Base-by-base conservation (phyloP, 2,797 vertebrate genomes). In the Tympanoctomys barrerae region DNA sequence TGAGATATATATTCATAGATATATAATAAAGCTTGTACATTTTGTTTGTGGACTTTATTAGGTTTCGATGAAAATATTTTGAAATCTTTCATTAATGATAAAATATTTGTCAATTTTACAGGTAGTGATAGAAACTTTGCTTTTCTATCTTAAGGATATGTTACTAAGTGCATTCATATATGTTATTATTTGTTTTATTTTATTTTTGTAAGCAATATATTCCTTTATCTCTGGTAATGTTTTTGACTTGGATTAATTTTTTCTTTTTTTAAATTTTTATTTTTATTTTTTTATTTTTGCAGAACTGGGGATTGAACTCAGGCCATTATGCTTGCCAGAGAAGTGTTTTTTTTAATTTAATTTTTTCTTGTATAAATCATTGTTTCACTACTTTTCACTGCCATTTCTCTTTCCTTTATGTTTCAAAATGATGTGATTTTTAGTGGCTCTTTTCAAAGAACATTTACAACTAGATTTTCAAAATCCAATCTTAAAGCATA, bases 361-460 rank as follows among this genome's bases (percentile, higher is more conserved):
- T 95, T 91, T 94, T 92, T 97, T 52, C 16, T n/a, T 4, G 11
- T 12, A 36, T 91, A 4, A 83, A 84, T 89, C 66, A 85, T 73
- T 75, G 19, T 22, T 36, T 95, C 26, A 71, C 78, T 91, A n/a
- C 26, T 31, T 81, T 84, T 78, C 2, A 24, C 31, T 91, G 77
- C 46, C 16, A 89, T 39, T 77, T 91, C 71, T 42, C 1, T 42
- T 68, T 70, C 16, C 16, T 70, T 70, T n/a, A 19, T 70, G 2
- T 57, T 57, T 61, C 86, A 82, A 70, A 21, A 54, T 24, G 31
- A 2, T 78, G 21, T 71, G 12, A 64, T 86, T 92, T 89, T 66
- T 88, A 62, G 19, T 61, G 59, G 2, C n/a, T 94, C 24, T 42
- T 61, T 87, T 89, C 85, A 83, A 75, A 36, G 75, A 87, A 73